phyloP scores from a whole-genome alignment of 1,140 invertebrate species.

The Drosophila ironensis region DNA sequence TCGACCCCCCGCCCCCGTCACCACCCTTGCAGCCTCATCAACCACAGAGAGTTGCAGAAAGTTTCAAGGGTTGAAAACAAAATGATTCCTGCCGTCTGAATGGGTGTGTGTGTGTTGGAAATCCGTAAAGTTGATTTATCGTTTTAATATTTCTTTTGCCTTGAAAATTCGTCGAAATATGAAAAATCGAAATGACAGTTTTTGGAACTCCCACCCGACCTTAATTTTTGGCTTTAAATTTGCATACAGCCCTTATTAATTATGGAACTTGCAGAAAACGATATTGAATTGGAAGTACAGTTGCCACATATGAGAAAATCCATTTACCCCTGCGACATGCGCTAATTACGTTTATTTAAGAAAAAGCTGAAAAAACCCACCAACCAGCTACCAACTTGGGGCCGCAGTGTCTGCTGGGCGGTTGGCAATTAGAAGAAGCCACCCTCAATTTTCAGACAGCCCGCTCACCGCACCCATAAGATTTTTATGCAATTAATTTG shows the following conservation, averaged over 20 bases:
- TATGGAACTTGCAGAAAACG: neutral
- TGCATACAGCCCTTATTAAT: slow-evolving; percentile 4
- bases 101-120: slow-evolving; percentile 9
- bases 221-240: slow-evolving; percentile 1
- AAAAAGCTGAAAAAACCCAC: slow-evolving; percentile 72
- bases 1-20: neutral
- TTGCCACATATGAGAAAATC: slow-evolving; percentile 5
- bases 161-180: slow-evolving; percentile 5
- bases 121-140: slow-evolving; percentile 75
- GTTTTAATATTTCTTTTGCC: slow-evolving; percentile 70
- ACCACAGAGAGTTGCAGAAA: slow-evolving; percentile 45
- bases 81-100: slow-evolving; percentile 49
- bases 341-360: slow-evolving; percentile 80
- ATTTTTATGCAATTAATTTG: slow-evolving; percentile 80
- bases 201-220: too few relatives aligned
- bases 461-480: slow-evolving; percentile 29
- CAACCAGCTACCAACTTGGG: too few relatives aligned
- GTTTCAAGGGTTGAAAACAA: slow-evolving; percentile 57
- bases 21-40: slow-evolving; percentile 25
- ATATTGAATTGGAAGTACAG: neutral
- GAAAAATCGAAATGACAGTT: slow-evolving; percentile 67
- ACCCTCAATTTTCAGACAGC: neutral
- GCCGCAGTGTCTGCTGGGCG: slow-evolving; percentile 42
- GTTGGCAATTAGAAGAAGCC: slow-evolving; percentile 68
- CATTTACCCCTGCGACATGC: neutral